Evolutionary conservation across 1,140 invertebrate genomes (phyloP).

Genomic region (Drosophila ficusphila): DNA sequence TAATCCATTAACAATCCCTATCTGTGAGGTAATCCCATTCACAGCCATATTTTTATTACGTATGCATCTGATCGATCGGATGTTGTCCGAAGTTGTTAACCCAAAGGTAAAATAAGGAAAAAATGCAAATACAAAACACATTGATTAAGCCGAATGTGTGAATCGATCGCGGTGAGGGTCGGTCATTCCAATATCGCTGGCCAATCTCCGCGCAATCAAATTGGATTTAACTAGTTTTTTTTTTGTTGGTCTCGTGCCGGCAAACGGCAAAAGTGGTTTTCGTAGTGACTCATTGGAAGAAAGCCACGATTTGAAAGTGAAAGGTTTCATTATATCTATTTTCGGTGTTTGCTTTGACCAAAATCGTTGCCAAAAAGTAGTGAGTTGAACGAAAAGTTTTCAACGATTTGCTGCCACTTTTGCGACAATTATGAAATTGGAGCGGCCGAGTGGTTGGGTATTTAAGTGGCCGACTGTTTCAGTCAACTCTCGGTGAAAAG

Average conservation of each 20-base stretch:
- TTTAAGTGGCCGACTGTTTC: slow-evolving; percentile 9
- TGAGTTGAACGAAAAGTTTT: slow-evolving; percentile 61
- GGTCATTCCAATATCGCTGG: slow-evolving; percentile 1
- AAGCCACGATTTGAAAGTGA: slow-evolving; percentile 40
- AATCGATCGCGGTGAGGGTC: slow-evolving; percentile 40
- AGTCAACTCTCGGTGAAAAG: slow-evolving; percentile 3
- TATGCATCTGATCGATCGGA: slow-evolving; percentile 21
- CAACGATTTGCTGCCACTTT: slow-evolving; percentile 46
- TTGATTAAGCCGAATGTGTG: slow-evolving; percentile 41
- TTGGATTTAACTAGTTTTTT: slow-evolving; percentile 19
- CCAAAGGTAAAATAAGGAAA: not conserved
- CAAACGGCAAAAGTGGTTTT: slow-evolving; percentile 25
- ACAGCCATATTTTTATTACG: slow-evolving; percentile 6
- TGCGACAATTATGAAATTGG: slow-evolving; percentile 62
- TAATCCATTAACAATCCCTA: not conserved
- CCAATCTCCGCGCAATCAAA: not conserved
- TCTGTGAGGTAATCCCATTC: slow-evolving; percentile 22
- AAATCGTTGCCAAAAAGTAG: slow-evolving; percentile 17
- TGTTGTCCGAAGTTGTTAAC: slow-evolving; percentile 15
- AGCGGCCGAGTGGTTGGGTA: slow-evolving; percentile 39
- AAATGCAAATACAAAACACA: slow-evolving; percentile 34
- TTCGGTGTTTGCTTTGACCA: slow-evolving; percentile 12
- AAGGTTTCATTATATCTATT: slow-evolving; percentile 32
- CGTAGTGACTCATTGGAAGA: slow-evolving; percentile 33
- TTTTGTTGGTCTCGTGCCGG: slow-evolving; percentile 42